Base-by-base conservation (phyloP, 2,888 invertebrate species). In the Dastarcus helophoroides region DNA sequence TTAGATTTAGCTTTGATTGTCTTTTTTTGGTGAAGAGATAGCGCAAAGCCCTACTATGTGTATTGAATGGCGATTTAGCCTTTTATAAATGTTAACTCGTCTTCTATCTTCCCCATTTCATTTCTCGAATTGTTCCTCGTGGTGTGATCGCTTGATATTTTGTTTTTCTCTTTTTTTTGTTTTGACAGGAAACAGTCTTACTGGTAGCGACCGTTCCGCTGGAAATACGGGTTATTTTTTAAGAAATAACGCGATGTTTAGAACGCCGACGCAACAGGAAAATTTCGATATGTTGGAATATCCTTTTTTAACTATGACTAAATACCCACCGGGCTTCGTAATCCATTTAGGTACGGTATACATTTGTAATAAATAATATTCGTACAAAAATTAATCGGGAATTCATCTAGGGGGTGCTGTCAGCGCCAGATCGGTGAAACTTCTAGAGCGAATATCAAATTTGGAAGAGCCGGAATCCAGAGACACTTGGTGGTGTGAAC, bases 401-500 rank as follows among this genome's bases (percentile, higher is more conserved):
- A 14, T 16, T 26, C 14, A 45, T 47, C 24, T 40, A 76, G 77
- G 83, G 36, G 93, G 84, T 9, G 75, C 82, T 3, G 88, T 90
- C 16, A 81, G 82, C 38, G 81, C 88, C 0, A 69, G 84, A 56
- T 90, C 76, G 31, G 91, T 76, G 29, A 90, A 90, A 61, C 62
- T 89, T 14, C 60, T 90, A 24, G 84, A 84, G 54, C 69, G 83
- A 42, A 80, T 84, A 33, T 76, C 79, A 24, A 85, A 83, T 60
- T 71, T 81, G 29, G 88, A 91, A 47, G 93, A 93, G 57, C 85
- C 88, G 9, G 90, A 90, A 53, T 80, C 84, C 3, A 71, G 94
- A 22, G 93, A 94, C 50, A 80, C 82, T 2, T 95, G 95, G 93
- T 97, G 97, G 95, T 88, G 84, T 1, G 94, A 97, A 63, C 69